Evolutionary conservation across 2,113 vertebrate genomes (phyloP), one percentile per base, ranked within the genome.

Genomic region (Campylomormyrus numenius): DNA sequence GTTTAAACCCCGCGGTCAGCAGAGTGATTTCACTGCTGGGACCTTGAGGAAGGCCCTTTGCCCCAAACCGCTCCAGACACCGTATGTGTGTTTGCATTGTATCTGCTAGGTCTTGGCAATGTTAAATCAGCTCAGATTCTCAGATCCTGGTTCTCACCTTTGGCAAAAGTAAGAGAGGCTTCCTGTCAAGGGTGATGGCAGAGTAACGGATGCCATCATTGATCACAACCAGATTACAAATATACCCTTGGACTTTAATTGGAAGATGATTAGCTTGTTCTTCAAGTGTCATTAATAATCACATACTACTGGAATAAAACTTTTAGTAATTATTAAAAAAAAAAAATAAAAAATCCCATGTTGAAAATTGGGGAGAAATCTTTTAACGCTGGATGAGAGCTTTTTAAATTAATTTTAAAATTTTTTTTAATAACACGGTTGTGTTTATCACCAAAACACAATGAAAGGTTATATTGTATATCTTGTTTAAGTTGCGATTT

Each of bases 41-140:
- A 27, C 27, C n/a, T 70, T 70, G 27, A 13, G 62, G 27, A 31
- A 31, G n/a, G 10, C 10, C 62, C 62, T 31, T 70, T 31, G n/a
- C n/a, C 62, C 62, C 3, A 93, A 48, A 93, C 92, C 88, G 56
- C 88, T 91, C 80, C 31, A 31, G n/a, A 31, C 3, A 7, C 62
- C 80, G 56, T 89, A 86, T 39, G 52, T 90, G 89, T n/a, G 87
- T 90, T 56, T 92, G 84, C 90, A 94, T 94, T 94, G 95, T 92
- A 92, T 94, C 94, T 95, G 95, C 95, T 95, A 95, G 94, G 95
- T 96, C 95, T 95, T 93, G 93, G 93, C 95, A 95, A 96, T 95
- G 94, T 94, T 93, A 94, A 96, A 94, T 95, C 94, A 94, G 92
- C 93, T 93, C 92, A 3, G 52, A 49, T 70, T 88, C 39, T 50